Percentiles rank a stretch among this genome's conserved stretches.
These are phyloP conservation scores for Illadopsis cleaveri DNA, from an alignment of 2,113 vertebrate species.

Conservation along the genomic window DNA sequence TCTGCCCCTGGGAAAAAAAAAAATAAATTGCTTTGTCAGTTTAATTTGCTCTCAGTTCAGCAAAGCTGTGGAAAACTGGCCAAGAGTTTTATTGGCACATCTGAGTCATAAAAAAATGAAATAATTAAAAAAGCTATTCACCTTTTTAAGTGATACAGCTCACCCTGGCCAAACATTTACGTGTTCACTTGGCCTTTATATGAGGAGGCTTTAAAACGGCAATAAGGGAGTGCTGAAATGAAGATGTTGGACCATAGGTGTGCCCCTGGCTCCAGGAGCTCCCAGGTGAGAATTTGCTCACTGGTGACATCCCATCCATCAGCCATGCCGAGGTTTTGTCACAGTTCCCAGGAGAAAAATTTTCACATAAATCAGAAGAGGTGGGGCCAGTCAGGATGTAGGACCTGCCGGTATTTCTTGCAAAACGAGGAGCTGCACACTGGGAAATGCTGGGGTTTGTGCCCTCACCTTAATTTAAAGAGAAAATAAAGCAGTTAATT, in stretches of 20 bases:
- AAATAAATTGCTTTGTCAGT: not conserved
- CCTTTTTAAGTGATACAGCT: not conserved
- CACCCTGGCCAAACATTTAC: not conserved
- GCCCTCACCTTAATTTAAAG: not conserved
- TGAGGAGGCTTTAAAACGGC: not conserved
- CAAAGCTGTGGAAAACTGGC: not conserved
- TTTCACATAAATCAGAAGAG: conserved; percentile 25
- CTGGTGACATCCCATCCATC: conserved; percentile 64
- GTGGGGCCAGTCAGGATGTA: not conserved
- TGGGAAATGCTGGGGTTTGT: not conserved
- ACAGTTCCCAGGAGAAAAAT: conserved; percentile 17
- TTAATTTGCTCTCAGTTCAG: not conserved
- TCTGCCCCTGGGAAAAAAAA: not conserved
- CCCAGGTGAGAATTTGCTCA: conserved; percentile 19
- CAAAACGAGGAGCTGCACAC: not conserved
- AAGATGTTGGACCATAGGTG: conserved; percentile 5
- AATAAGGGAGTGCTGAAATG: not conserved
- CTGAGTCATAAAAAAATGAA: not conserved
- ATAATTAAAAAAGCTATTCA: not conserved
- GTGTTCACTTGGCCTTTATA: not conserved
- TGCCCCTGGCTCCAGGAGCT: not conserved
- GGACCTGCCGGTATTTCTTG: not conserved
- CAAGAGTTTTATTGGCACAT: conserved; percentile 28
- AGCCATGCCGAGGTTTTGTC: conserved; percentile 42
- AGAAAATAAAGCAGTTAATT: not conserved